Evolutionary conservation across 2,113 vertebrate genomes (phyloP), one percentile per base, ranked within the genome.

Genomic region (Chelonoidis abingdonii): DNA sequence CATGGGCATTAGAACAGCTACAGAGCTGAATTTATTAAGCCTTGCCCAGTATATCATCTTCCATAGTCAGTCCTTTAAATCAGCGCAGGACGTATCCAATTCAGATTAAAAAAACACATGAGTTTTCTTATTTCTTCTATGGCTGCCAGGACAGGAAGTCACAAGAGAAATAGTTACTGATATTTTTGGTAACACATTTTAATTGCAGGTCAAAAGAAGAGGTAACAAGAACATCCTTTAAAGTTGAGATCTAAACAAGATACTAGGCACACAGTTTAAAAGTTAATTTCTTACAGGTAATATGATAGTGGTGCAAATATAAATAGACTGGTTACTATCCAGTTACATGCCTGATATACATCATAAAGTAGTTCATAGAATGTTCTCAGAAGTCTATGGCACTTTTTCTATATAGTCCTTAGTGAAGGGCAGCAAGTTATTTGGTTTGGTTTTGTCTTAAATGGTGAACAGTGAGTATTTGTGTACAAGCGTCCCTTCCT

Each of bases 121-220:
- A 44, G 8, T 38, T 38, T 12, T 17, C 4, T 72, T 44, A 59
- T 84, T 91, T 47, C 50, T 90, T 8, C 21, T 94, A 54, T 11
- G 8, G 10, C 1, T 85, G 29, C 38, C 59, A 65, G 85, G 50
- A 38, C 2, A 80, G 54, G 54, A 88, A 22, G 8, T 83, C 65
- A 82, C 10, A 38, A 25, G 24, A 1, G 1, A 57, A 57, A 25
- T 57, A 56, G 54, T 6, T 7, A 25, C 0, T 8, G 31, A 3
- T 56, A 10, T 25, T 93, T 82, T 90, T 83, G 0, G 1, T 2
- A 62, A 6, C 38, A 47, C 50, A 29, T 78, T 1, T 82, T 84
- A 72, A 47, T 87, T 2, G 75, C 31, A 2, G 6, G 3, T 16
- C 91, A 92, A 91, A 69, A 89, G 79, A 38, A 83, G 50, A 3